Conservation (phyloP, 2,113 vertebrate species). For the Oryzias celebensis region DNA sequence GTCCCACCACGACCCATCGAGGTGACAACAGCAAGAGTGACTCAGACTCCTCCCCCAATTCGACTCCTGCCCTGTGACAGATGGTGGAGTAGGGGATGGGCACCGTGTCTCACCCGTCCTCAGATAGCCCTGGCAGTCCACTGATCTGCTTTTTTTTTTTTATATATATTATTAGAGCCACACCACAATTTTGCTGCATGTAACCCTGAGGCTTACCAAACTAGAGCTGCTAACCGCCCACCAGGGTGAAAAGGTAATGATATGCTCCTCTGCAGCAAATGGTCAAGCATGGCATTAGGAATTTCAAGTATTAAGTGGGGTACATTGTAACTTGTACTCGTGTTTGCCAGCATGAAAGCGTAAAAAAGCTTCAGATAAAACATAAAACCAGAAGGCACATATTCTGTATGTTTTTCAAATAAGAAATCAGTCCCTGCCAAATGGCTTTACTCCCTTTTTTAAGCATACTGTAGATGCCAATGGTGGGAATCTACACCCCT, state of each 20-base stretch:
- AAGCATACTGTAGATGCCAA: slow-evolving; percentile 68
- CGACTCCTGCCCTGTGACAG: slow-evolving; percentile 70
- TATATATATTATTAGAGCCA: slow-evolving; percentile 52
- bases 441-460: slow-evolving; percentile 71
- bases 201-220: slow-evolving; percentile 62
- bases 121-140: slow-evolving; percentile 60
- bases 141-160: slow-evolving; percentile 54
- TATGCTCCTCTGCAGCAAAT: slow-evolving; percentile 53
- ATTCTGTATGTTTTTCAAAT: slow-evolving; percentile 61
- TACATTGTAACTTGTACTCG: slow-evolving; percentile 23
- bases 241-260: slow-evolving; percentile 66
- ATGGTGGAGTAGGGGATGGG: slow-evolving; percentile 74
- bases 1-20: slow-evolving; percentile 54
- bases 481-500: slow-evolving; percentile 70
- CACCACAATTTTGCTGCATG: slow-evolving; percentile 60
- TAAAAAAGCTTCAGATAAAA: slow-evolving; percentile 67
- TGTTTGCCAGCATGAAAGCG: slow-evolving; percentile 35
- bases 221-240: slow-evolving; percentile 54
- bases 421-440: slow-evolving; percentile 65
- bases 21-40: slow-evolving; percentile 62
- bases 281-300: slow-evolving; percentile 27
- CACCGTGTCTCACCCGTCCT: slow-evolving; percentile 66
- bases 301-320: slow-evolving; percentile 37
- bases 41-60: slow-evolving; percentile 61
- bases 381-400: slow-evolving; percentile 54